Evolutionary conservation across 2,113 vertebrate species (phyloP), one percentile per base, ranked within the genome.

Genomic region (Chiloscyllium plagiosum): DNA sequence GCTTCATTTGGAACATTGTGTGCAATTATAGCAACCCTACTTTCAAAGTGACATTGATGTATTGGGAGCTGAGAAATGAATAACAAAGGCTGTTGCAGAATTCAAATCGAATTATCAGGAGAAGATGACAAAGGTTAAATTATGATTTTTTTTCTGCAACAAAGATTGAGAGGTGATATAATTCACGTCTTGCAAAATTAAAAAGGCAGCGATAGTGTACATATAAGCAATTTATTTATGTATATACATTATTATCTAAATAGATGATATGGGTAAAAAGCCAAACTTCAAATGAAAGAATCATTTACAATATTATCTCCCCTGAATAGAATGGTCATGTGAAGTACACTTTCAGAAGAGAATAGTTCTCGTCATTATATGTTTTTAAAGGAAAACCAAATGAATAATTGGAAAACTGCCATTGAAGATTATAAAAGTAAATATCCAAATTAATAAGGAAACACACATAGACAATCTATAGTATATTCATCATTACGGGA

Each of bases 31-130:
- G 89, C 4, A n/a, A 65, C n/a, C 61, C 89, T 42, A 37, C 61
- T 93, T 47, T 93, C 89, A 93, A 93, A 66, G 89, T 93, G 89
- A 93, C 89, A 66, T 68, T 93, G 89, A 93, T 93, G 61, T 61
- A 93, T 22, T 66, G 33, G 89, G 33, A 61, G 61, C n/a, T 42
- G 61, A 20, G 89, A 37, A 93, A 37, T 20, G 33, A 66, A 66
- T 66, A 66, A 93, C 61, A 66, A 93, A 66, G 33, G 19, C 17
- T 20, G 61, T 22, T 22, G 33, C 33, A 66, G 61, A 93, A 93
- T 93, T 93, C 33, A 66, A 93, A 66, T 3, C 26, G 20, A 65
- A 33, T 22, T 93, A 66, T 93, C 61, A 37, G 22, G 13, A 22
- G 65, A 13, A 33, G 15, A 93, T 93, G 56, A n/a, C 61, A n/a